Evolutionary conservation across 2,797 vertebrate species (phyloP), one percentile per base, ranked within the genome.

Genomic region (Danio kyathit): DNA sequence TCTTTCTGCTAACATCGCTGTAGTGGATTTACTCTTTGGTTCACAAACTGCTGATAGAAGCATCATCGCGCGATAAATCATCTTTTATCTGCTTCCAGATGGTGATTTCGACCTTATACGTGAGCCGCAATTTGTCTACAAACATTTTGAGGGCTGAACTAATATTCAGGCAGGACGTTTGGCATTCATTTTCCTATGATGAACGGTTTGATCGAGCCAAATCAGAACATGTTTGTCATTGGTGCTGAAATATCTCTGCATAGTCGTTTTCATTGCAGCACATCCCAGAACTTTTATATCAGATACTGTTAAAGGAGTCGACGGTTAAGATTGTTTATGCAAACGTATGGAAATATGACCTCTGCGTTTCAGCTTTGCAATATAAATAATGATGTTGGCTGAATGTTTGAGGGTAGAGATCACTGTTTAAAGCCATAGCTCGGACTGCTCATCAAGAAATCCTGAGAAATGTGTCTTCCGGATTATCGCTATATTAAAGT

Each of bases 371-470:
- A 63, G 73, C 57, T 69, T 69, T 78, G 19, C 41, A 57, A 56
- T 69, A 40, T 13, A 63, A 57, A 29, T 3, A 29, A 14, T 29
- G 48, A 51, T 11, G 72, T 48, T 12, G 43, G 57, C 19, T 52
- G 19, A 75, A 71, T 61, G 59, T 84, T 57, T 65, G 75, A 81
- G 60, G 40, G 79, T 71, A 61, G 72, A 70, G 41, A 70, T 54
- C 65, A 74, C 73, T 72, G 52, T 70, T 40, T 21, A n/a, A 78
- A 46, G 65, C 76, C 65, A 11, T 19, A 49, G 44, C 21, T 29
- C 29, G 29, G 29, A 29, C 29, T 29, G 29, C 29, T 29, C 65
- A 21, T 48, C 51, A 43, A 54, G 40, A 54, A 48, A 74, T 72
- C 61, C 80, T 79, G 80, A 86, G 67, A 80, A 46, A 2, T 29